Conservation (phyloP, 2,113 vertebrate genomes). For the Tragelaphus buxtoni region DNA sequence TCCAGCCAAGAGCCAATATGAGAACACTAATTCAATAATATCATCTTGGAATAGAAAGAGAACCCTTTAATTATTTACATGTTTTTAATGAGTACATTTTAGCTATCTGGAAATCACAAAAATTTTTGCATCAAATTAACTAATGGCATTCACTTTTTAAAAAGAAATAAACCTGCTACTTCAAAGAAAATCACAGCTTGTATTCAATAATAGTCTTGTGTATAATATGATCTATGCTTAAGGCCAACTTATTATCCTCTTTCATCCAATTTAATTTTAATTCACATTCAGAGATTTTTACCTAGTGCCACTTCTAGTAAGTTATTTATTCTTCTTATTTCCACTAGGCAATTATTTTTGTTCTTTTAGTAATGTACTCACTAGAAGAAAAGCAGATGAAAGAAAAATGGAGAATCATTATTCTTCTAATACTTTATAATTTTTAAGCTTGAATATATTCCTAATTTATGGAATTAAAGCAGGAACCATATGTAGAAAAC, state of each 20-base stretch:
- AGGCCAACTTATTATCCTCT: constrained; percentile 59
- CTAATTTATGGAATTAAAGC: neutral
- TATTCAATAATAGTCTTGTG: constrained; percentile 68
- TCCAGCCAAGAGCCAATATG: neutral
- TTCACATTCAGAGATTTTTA: constrained; percentile 57
- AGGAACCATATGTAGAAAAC: neutral
- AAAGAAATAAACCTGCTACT: neutral
- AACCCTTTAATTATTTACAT: constrained; percentile 1
- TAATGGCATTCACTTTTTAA: neutral
- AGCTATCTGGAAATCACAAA: neutral
- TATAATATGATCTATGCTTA: constrained; percentile 64
- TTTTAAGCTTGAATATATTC: neutral
- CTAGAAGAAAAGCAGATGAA: constrained; percentile 6
- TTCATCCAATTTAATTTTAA: constrained; percentile 62
- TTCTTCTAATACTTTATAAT: neutral
- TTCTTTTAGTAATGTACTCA: constrained; percentile 64
- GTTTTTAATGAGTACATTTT: neutral
- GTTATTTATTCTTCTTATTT: constrained; percentile 65
- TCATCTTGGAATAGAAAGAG: neutral
- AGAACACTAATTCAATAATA: neutral
- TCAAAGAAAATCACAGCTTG: neutral
- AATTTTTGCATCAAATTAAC: neutral
- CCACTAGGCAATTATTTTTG: constrained; percentile 44
- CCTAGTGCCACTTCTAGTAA: constrained; percentile 55
- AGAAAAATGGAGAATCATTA: neutral